Evolutionary conservation across 2,113 vertebrate genomes (phyloP), one percentile per base, ranked within the genome.

Genomic region (Scartelaos histophorus): DNA sequence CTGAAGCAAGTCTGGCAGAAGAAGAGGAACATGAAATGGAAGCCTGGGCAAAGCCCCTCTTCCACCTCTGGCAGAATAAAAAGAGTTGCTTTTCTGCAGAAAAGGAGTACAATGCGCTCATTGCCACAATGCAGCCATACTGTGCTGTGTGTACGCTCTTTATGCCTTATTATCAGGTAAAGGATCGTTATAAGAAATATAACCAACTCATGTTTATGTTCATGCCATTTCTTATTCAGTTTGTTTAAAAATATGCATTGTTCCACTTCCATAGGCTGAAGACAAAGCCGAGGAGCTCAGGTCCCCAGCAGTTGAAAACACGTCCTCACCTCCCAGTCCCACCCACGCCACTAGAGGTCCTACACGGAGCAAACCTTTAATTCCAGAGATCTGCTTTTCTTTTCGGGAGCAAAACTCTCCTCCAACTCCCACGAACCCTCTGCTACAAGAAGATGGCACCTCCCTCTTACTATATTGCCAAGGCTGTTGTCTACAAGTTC

Each of bases 381-480:
- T 99, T 87, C 97, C 97, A 64, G 98, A 99, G 91, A 96, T 98
- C 88, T 99, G 97, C 91, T 99, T 99, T 85, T 95, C 95, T 68
- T 96, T 95, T 89, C 95, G 96, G 29, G 96, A 98, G 86, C 95
- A 96, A 80, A 94, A 95, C 81, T 95, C 91, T 73, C 94, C 95
- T 34, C 94, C 95, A 43, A 97, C 93, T 84, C 94, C 95, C 35
- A 93, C 95, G 54, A 98, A 94, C 87, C 93, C 95, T 58, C 95
- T 97, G 54, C 89, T 97, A 64, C 95, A 97, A 91, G 96, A 96
- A 71, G 96, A 98, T 80, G 96, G 96, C 86, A 97, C 95, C 85
- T 98, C 97, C 81, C 93, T 94, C 70, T 94, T 98, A 19, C 94
- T 99, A 75, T 93, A 89, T 76, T 99, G 97, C 91, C 90, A 91